Evolutionary conservation across 2,888 invertebrate genomes (phyloP).

Genomic region (Prenolepis imparis): DNA sequence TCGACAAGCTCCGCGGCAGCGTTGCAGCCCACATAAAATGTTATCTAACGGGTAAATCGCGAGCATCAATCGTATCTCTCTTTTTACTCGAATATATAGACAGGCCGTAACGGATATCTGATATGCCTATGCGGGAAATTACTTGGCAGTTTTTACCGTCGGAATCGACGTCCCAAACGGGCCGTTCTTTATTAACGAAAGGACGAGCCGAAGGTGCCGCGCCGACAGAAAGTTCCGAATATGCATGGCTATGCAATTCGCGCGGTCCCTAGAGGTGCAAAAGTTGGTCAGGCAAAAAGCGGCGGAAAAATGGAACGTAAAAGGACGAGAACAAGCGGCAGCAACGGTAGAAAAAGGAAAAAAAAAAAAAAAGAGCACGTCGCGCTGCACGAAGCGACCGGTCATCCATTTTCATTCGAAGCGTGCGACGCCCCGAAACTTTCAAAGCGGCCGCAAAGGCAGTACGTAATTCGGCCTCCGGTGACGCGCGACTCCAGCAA

Average conservation of each 20-base stretch:
- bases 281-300: slow-evolving; percentile 72
- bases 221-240: slow-evolving; percentile 71
- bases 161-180: slow-evolving; percentile 65
- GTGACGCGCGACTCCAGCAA: slow-evolving; percentile 55
- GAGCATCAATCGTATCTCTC: background rate
- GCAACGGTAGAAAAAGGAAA: slow-evolving; percentile 32
- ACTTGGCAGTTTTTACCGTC: slow-evolving; percentile 60
- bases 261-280: slow-evolving; percentile 69
- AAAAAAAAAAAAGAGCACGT: slow-evolving; percentile 55
- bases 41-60: slow-evolving; percentile 19
- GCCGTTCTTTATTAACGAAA: slow-evolving; percentile 70
- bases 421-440: slow-evolving; percentile 59
- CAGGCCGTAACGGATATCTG: background rate
- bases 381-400: slow-evolving; percentile 54
- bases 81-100: slow-evolving; percentile 2
- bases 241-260: slow-evolving; percentile 74
- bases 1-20: background rate
- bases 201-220: slow-evolving; percentile 59
- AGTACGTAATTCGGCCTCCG: slow-evolving; percentile 57
- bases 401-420: slow-evolving; percentile 72
- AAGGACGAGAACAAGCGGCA: slow-evolving; percentile 62
- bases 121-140: slow-evolving; percentile 54
- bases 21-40: background rate
- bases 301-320: slow-evolving; percentile 60
- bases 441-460: slow-evolving; percentile 58